Base-by-base conservation (phyloP, 2,113 vertebrate species). In the Cygnus buccinator region DNA sequence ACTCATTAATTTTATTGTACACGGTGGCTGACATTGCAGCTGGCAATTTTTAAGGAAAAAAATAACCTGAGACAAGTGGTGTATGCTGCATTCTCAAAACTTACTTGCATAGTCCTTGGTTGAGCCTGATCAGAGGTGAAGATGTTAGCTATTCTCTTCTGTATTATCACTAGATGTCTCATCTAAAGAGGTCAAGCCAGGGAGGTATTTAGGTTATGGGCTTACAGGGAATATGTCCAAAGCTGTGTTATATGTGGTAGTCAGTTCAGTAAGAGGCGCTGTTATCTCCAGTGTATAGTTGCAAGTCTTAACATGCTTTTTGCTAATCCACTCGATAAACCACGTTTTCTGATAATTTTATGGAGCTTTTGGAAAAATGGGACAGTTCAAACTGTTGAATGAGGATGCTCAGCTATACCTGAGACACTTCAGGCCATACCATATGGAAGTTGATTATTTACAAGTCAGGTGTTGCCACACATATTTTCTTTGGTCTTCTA, bases 21-120 rank as follows among this genome's bases (percentile, higher is more conserved):
- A 33, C 28, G 84, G 22, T 83, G 39, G 28, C 67, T 91, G 72
- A 78, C 52, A 80, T 43, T 93, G 79, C 35, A 87, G 50, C 57
- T 90, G 26, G 54, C 52, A 92, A 33, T 54, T 93, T 79, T 68
- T 89, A 78, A 67, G 61, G 44, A 57, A 84, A 91, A 91, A 79
- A 41, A 28, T 88, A 88, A 75, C 44, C n/a, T 19, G 18, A 71
- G 41, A 74, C n/a, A 73, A 70, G 63, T 35, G 20, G 14, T 68
- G 25, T 28, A 41, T 3, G 3, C 15, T 39, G 6, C 1, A 7
- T 89, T 94, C 52, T 95, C 31, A 61, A 19, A 5, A 52, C 8
- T 63, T 94, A 65, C 29, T 78, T 50, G n/a, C 16, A 3, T 21
- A 21, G 58, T 58, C 58, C 43, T 93, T 87, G 84, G 19, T 90